Base-by-base conservation (phyloP, 2,113 vertebrate genomes). In the Nothobranchius kuhntae region DNA sequence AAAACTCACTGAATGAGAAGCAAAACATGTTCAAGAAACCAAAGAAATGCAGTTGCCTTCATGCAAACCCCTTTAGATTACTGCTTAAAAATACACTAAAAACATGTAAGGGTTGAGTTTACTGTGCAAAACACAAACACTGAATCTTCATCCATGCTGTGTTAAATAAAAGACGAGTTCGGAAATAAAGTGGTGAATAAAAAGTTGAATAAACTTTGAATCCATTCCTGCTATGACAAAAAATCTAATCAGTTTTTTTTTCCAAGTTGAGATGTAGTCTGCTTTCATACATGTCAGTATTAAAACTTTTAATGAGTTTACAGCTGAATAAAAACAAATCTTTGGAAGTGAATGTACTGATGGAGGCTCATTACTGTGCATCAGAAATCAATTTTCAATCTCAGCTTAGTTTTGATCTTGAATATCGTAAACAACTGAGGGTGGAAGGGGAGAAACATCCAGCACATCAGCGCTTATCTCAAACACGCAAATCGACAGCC, bases 381-480 rank as follows among this genome's bases (percentile, higher is more conserved):
- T 83, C 71, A 87, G 56, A 66, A 85, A 85, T 84, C 82, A 75
- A 82, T 86, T 79, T 87, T 85, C 65, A 80, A 85, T 87, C 80
- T 83, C 61, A 68, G 80, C 80, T 52, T 61, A 57, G 67, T 75
- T 52, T 73, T 68, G 40, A 81, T 85, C 68, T 84, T 75, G 68
- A 80, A 78, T 78, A 73, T 75, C 50, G 77, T 71, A 74, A 30
- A 71, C 54, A 55, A 67, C 56, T 53, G 53, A 51, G 55, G 66
- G 60, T 6, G 54, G 55, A 55, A 64, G 30, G 55, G 30, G 53
- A 55, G 24, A 9, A 66, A 51, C 44, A 64, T 74, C 54, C 56
- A 73, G 66, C 35, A 15, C 73, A 55, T 56, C 24, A 44, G 67
- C 65, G 68, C 77, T 86, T 77, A 77, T 73, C 73, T 56, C 65